These are phyloP conservation scores for Mixornis gularis DNA, from an alignment of 2,113 vertebrate species.

Conservation along the genomic window DNA sequence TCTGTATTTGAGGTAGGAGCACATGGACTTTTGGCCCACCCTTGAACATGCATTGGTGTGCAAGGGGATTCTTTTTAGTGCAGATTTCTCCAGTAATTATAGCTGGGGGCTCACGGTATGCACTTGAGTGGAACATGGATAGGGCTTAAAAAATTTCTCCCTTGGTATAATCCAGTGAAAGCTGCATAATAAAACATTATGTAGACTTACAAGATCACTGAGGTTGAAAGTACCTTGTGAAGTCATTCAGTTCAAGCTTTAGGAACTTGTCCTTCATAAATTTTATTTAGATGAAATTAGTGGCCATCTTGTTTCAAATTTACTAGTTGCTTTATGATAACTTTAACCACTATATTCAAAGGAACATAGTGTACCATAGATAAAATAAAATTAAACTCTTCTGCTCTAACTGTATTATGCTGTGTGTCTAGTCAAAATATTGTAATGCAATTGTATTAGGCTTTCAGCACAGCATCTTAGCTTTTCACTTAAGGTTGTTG, in stretches of 20 bases:
- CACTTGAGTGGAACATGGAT: too few species aligned
- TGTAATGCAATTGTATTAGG: not conserved
- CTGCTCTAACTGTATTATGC: not conserved
- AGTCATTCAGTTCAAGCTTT: not conserved
- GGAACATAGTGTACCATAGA: not conserved
- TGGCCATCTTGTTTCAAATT: not conserved
- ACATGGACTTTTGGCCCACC: not conserved
- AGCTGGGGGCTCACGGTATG: not conserved
- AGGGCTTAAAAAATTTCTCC: not conserved
- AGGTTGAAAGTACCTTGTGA: not conserved
- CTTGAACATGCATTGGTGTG: too few species aligned
- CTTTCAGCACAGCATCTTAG: not conserved
- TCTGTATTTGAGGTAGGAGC: not conserved
- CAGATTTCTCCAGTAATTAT: not conserved
- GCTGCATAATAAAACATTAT: not conserved
- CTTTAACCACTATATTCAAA: not conserved
- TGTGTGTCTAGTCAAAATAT: not conserved
- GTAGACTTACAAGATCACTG: not conserved
- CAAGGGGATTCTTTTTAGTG: not conserved
- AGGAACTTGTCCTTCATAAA: not conserved
- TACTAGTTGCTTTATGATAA: not conserved
- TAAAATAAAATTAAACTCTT: not conserved
- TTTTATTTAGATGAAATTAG: not conserved
- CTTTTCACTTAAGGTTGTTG: not conserved
- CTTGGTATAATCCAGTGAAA: not conserved